A percentile compares a stretch with the other conserved stretches of the same genome.
Conservation (phyloP, 2,888 invertebrate genomes). For the Acanthacorydalis orientalis region DNA sequence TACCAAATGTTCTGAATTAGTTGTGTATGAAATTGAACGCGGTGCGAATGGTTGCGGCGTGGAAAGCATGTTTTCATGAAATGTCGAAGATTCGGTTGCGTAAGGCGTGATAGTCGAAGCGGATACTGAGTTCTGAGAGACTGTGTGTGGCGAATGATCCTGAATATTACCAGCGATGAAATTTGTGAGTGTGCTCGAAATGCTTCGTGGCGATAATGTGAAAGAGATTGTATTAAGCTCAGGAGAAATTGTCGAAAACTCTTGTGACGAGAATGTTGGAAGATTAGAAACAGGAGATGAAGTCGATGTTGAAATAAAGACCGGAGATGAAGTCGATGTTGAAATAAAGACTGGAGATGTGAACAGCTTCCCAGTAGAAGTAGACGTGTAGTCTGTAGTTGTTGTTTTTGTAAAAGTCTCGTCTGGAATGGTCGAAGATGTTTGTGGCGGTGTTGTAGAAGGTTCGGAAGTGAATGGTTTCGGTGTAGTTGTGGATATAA, state of each 20-base stretch:
- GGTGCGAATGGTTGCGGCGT: neutral
- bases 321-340: neutral
- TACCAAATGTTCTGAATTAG: neutral
- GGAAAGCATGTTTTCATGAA: no score
- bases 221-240: conserved; percentile 5
- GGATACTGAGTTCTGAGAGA: no score
- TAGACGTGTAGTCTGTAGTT: conserved; percentile 6
- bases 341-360: no score
- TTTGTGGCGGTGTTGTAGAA: conserved; percentile 9
- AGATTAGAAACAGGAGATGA: neutral
- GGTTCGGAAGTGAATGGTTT: conserved; percentile 16
- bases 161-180: conserved; percentile 3
- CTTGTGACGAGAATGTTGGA: neutral
- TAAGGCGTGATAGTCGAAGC: no score
- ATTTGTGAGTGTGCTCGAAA: conserved; percentile 10
- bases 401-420: conserved; percentile 6
- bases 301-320: neutral
- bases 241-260: conserved; percentile 2
- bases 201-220: neutral
- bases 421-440: conserved; percentile 7
- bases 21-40: neutral
- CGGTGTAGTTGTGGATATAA: conserved; percentile 25
- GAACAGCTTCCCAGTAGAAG: conserved; percentile 3
- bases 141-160: no score
- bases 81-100: no score